These are phyloP conservation scores for Drosophila takahashii DNA, from an alignment of 1,140 invertebrate genomes.

Conservation along the genomic window DNA sequence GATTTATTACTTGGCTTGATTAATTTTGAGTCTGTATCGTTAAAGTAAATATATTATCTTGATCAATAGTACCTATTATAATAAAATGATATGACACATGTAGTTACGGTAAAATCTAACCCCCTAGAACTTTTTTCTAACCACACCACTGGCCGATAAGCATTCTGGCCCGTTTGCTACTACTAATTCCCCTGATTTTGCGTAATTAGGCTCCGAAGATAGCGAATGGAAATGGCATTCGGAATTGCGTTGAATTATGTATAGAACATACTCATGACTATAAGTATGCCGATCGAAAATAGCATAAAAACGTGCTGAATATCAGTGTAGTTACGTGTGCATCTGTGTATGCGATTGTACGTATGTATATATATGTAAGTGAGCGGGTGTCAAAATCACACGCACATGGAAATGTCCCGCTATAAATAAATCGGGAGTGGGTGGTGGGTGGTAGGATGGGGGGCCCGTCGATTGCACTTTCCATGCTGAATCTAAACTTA, in stretches of 20 bases:
- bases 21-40: no score
- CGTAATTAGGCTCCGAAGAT: conserved; percentile 51
- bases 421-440: conserved; percentile 72
- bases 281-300: conserved; percentile 36
- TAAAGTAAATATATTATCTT: no score
- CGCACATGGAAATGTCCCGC: conserved; percentile 72
- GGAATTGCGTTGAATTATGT: conserved; percentile 30
- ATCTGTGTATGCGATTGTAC: conserved; percentile 13
- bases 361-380: conserved; percentile 17
- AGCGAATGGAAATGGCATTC: conserved; percentile 43
- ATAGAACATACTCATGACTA: conserved; percentile 14
- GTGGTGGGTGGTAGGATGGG: conserved; percentile 5
- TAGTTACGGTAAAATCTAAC: background rate
- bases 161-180: conserved; percentile 14
- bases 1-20: no score
- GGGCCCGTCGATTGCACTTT: conserved; percentile 30
- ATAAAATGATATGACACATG: no score
- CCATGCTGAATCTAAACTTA: conserved; percentile 1
- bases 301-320: conserved; percentile 46
- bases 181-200: conserved; percentile 22
- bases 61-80: no score
- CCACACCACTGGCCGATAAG: conserved; percentile 25
- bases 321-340: conserved; percentile 24
- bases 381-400: conserved; percentile 65
- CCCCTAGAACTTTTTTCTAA: background rate